These are phyloP conservation scores for Gambusia holbrooki DNA, from an alignment of 2,113 vertebrate genomes.

Conservation along the genomic window DNA sequence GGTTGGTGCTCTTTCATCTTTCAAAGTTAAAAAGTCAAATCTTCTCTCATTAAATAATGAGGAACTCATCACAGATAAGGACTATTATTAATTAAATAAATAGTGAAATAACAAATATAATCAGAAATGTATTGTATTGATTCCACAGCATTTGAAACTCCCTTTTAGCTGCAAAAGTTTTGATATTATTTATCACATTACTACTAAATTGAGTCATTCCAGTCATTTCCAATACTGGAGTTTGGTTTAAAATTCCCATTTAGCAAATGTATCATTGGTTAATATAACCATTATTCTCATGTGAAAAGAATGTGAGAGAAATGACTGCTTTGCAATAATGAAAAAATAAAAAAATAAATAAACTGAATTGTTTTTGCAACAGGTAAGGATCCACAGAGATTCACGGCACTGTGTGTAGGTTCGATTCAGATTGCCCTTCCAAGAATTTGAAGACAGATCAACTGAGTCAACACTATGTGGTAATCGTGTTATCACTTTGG, in stretches of 20 bases:
- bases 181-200: not conserved
- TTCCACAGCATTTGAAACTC: no score
- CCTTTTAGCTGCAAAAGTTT: not conserved
- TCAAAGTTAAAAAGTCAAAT: no score
- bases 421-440: not conserved
- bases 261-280: not conserved
- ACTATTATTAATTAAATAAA: no score
- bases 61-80: no score
- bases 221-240: no score
- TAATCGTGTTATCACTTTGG: constrained; percentile 37
- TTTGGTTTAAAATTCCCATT: not conserved
- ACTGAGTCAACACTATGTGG: constrained; percentile 30
- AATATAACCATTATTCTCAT: not conserved
- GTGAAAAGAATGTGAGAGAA: not conserved
- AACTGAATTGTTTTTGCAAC: no score
- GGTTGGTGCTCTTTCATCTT: no score
- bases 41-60: no score
- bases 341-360: no score
- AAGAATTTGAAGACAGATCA: constrained; percentile 41
- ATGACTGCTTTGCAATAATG: not conserved
- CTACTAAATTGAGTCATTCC: not conserved
- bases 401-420: not conserved
- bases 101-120: no score
- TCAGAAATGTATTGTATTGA: no score
- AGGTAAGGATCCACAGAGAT: not conserved